A percentile compares a stretch with the other conserved stretches of the same genome.
Conservation (phyloP, 2,888 invertebrate genomes). For the Phaedon cochleariae region DNA sequence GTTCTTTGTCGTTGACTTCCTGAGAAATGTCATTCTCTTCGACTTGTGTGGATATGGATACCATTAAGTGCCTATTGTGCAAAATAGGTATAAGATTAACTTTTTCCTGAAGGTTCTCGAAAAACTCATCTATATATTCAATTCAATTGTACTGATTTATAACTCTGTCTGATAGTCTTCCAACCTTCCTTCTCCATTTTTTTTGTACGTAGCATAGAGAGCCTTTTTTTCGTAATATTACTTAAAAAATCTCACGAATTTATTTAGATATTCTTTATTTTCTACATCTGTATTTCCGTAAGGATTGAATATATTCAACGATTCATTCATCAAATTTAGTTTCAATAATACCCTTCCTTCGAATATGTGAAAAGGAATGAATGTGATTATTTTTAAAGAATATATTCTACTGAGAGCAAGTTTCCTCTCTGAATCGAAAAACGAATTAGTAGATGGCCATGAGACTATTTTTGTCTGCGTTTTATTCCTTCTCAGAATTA, state of each 20-base stretch:
- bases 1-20: no score
- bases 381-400: conserved; percentile 1
- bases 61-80: no score
- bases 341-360: not conserved
- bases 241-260: no score
- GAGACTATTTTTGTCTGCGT: not conserved
- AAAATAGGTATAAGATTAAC: no score
- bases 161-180: not conserved
- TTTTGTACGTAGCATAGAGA: not conserved
- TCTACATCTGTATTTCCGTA: not conserved
- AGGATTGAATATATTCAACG: not conserved
- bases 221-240: not conserved
- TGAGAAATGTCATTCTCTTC: no score
- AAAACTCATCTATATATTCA: no score
- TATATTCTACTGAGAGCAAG: not conserved
- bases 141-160: no score
- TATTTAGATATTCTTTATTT: no score
- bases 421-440: not conserved
- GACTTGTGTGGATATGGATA: no score
- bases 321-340: not conserved
- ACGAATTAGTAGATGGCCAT: not conserved
- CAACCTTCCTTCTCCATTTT: not conserved
- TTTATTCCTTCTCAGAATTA: conserved; percentile 10
- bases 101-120: no score
- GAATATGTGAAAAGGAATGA: not conserved